Base-by-base conservation (phyloP, 2,888 invertebrate species). In the Cactoblastis cactorum region DNA sequence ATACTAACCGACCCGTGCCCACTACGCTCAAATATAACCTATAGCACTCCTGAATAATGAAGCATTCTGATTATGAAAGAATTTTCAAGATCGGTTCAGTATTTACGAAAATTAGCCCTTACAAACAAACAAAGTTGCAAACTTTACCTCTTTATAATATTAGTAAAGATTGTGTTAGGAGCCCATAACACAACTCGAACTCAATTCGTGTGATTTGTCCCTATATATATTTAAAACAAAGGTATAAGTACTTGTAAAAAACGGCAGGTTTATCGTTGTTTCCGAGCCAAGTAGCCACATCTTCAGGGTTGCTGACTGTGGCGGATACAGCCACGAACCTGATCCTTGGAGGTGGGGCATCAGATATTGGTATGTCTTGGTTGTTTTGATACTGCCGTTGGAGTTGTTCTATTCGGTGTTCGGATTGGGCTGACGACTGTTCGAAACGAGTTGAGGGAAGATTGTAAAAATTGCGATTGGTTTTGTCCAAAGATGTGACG, bases 251-350 rank as follows among this genome's bases (percentile, higher is more conserved):
- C 92, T 88, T 92, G 59, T 90, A 90, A 69, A 74, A 89, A 53
- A 89, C 90, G 22, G 91, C 91, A 0, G 89, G 84, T 53, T 77
- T 78, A 1, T 80, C 70, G 2, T 58, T 60, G 5, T 80, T 87
- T 0, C 92, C 91, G 1, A 96, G 80, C 95, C 95, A 96, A 33
- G 88, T 81, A 0, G 94, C 93, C 17, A 95, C 91, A 70, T 96
- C 96, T 60, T 93, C 92, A 22, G 94, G 92, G 69, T 96, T 96
- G 41, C 94, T 92, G 53, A 95, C 92, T 0, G 95, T 95, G 1
- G 96, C 96, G 0, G 96, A 96, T 0, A 94, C 92, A 0, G 95
- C 95, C 5, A 96, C 79, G 71, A 95, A 95, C 64, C 96, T 75
- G 24, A 92, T 87, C 45, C 74, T 69, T 15, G 83, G 82, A 0